Base-by-base conservation (phyloP, 2,113 vertebrate species). In the Larimichthys polyactis region DNA sequence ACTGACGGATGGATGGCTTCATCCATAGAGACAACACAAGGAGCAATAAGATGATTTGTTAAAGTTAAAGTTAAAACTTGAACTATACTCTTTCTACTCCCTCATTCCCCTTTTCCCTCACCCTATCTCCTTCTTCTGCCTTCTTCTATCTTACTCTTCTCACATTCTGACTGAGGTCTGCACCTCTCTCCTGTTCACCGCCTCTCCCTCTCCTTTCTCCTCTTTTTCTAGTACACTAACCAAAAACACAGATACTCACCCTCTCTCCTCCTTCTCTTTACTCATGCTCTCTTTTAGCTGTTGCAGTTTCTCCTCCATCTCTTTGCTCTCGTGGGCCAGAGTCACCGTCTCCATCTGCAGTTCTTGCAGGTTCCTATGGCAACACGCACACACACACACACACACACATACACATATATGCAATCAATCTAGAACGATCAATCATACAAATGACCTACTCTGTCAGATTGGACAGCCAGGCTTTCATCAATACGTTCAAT, bases 201-300 rank as follows among this genome's bases (percentile, higher is more conserved):
- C 29, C 40, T 73, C 60, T 74, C 17, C 43, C 64, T 62, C n/a
- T 63, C 54, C 36, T 55, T 52, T 32, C 5, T 52, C 20, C 16
- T 57, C 49, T 8, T 58, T 52, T 27, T 54, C 58, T 72, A 32
- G 19, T 27, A 16, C 66, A 85, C n/a, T 17, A 46, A 46, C 46
- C 72, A 2, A 27, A 27, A 66, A 55, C 27, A 69, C 20, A 40
- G 57, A 77, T 75, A 96, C 97, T 87, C 89, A 99, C 98, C 88
- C 93, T 87, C 95, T 94, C 87, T 98, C 96, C 81, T 95, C 91
- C 81, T 97, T 99, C 89, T 97, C 96, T 88, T 91, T 95, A 72
- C 87, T 96, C 96, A 96, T 96, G 79, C 83, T 90, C 64, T 92
- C 92, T 65, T 95, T 96, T 20, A 99, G 95, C 67, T 96, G 93